Conservation (phyloP, 2,797 vertebrate genomes). For the Pterois miles region DNA sequence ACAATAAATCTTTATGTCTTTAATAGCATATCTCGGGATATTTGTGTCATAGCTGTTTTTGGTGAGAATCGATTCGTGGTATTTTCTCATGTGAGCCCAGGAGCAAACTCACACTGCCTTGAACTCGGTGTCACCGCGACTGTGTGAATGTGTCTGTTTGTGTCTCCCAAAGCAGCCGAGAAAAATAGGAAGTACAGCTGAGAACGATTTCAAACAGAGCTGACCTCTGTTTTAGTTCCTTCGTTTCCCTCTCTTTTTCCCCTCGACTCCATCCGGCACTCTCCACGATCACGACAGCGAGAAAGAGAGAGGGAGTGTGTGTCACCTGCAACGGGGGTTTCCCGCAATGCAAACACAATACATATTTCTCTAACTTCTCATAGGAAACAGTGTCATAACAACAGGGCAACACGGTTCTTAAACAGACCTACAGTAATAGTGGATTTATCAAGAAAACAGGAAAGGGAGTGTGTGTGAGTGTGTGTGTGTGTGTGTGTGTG, state of each 20-base stretch:
- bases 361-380: slow-evolving; percentile 43
- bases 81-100: slow-evolving; percentile 54
- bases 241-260: slow-evolving; percentile 23
- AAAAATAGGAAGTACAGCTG: slow-evolving; percentile 63
- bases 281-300: not conserved
- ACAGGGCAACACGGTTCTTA: slow-evolving; percentile 11
- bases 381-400: slow-evolving; percentile 44
- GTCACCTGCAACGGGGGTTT: slow-evolving; percentile 59
- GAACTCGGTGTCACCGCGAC: slow-evolving; percentile 52
- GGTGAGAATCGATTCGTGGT: slow-evolving; percentile 7
- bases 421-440: slow-evolving; percentile 11
- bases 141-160: slow-evolving; percentile 47
- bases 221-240: slow-evolving; percentile 62
- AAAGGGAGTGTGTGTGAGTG: slow-evolving; percentile 31
- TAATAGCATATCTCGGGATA: not conserved
- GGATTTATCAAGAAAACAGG: slow-evolving; percentile 64
- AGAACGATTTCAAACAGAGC: slow-evolving; percentile 56
- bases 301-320: not conserved
- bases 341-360: slow-evolving; percentile 43
- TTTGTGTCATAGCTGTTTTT: slow-evolving; percentile 7
- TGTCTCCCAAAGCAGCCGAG: slow-evolving; percentile 39
- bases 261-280: not conserved
- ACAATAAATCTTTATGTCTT: not conserved
- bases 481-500: slow-evolving; percentile 14
- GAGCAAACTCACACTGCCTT: slow-evolving; percentile 27